Base-by-base conservation (phyloP, 2,888 invertebrate genomes). In the Leptinotarsa rubiginosa region DNA sequence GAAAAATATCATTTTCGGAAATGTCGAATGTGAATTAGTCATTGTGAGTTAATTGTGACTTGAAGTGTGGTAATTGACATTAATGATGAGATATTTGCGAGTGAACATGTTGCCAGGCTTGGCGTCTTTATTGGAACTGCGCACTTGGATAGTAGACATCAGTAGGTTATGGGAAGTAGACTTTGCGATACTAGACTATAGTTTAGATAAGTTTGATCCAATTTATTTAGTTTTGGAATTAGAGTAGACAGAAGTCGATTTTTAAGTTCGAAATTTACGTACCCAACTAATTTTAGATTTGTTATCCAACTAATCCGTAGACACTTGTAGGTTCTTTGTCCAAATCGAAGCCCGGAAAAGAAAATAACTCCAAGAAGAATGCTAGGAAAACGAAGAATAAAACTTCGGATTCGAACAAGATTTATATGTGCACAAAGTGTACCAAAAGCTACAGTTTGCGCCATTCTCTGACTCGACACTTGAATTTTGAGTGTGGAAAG, bases 401-500 rank as follows among this genome's bases (percentile, higher is more conserved):
- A 50, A 65, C 16, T 12, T 20, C 20, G n/a, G 67, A 81, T 68
- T 64, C 78, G 54, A 72, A 75, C 18, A 76, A 77, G 74, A 82
- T 86, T 31, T 89, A 84, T 75, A 84, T 85, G 69, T 90, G 90
- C 81, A 85, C 85, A 3, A 87, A 88, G 59, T 90, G 90, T 80
- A 89, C 89, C 1, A 90, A 90, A 79, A 84, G 87, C 22, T 90
- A 90, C 81, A 87, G 88, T 16, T 83, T 90, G 20, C 87, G 88
- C 2, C 90, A 90, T 77, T 89, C 89, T 41, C 83, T 90, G 16
- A 91, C 90, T 80, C 86, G 90, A 18, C 90, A 90, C 77, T 86
- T 89, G 10, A 87, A 87, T 75, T 90, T 89, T 81, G 90, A 90
- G 78, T 90, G 90, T 76, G 90, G 90, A 0, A 87, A 89, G 70